phyloP scores from a whole-genome alignment of 23 tunicate species.

The Ciona savignyi region DNA sequence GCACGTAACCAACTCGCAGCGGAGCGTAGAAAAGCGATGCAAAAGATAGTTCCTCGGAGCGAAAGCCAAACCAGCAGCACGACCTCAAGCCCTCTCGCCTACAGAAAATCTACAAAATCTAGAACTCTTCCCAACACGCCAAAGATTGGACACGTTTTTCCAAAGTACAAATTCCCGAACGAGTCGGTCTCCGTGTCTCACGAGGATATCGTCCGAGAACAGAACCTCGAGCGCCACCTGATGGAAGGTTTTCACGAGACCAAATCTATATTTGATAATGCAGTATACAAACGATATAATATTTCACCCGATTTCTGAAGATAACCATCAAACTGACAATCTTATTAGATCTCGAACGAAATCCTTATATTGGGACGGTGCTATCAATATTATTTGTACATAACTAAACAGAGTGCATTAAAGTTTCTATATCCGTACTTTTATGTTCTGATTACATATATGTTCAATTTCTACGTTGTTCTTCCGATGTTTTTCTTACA shows the following conservation, averaged over 20 bases:
- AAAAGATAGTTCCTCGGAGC: conserved; percentile 2
- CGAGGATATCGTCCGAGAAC: conserved; percentile 70
- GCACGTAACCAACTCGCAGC: conserved; percentile 32
- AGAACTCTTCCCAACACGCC: conserved; percentile 8
- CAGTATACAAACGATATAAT: conserved; percentile 14
- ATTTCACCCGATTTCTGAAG: conserved; percentile 19
- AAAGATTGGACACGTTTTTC: conserved; percentile 24
- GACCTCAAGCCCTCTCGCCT: conserved; percentile 10
- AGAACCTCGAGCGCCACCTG: conserved; percentile 44
- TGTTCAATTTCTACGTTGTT: too few relatives aligned
- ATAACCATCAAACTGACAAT: too few relatives aligned
- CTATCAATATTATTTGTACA: too few relatives aligned
- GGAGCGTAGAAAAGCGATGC: conserved; percentile 19
- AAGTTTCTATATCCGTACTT: too few relatives aligned
- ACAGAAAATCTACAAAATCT: conserved; percentile 8
- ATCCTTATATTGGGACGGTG: too few relatives aligned
- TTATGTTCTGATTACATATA: too few relatives aligned
- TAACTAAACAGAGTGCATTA: too few relatives aligned
- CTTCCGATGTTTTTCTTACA: too few relatives aligned
- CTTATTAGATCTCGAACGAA: too few relatives aligned
- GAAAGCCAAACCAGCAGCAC: conserved; percentile 17
- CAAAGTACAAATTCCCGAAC: conserved; percentile 64
- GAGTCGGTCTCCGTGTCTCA: conserved; percentile 74
- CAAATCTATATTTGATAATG: conserved; percentile 62
- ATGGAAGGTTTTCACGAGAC: conserved; percentile 53